These are phyloP conservation scores for Phragmatobia fuliginosa DNA, from an alignment of 2,888 invertebrate species.

Conservation along the genomic window DNA sequence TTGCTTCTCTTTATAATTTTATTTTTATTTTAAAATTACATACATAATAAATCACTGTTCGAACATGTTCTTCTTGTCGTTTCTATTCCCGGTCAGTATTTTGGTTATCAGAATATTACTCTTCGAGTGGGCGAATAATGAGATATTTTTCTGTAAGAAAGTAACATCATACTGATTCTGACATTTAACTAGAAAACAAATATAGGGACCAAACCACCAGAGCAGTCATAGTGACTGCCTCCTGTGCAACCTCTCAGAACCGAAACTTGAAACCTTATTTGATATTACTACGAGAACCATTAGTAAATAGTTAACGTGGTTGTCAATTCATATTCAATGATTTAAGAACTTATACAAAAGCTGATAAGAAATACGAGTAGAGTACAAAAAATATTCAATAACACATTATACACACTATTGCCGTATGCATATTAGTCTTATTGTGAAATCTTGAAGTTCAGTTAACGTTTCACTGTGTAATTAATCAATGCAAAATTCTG, in stretches of 20 bases:
- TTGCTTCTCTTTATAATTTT: slow-evolving; percentile 56
- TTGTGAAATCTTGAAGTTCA: background rate
- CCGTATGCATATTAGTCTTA: background rate
- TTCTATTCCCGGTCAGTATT: slow-evolving; percentile 31
- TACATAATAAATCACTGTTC: slow-evolving; percentile 8
- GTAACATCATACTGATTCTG: slow-evolving; percentile 14
- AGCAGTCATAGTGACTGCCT: background rate
- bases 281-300: too few species aligned
- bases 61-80: slow-evolving; percentile 32
- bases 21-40: slow-evolving; percentile 19
- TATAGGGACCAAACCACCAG: too few species aligned
- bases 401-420: background rate
- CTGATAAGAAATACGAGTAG: too few species aligned
- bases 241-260: too few species aligned
- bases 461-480: background rate
- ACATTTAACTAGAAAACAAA: slow-evolving; percentile 3
- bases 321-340: too few species aligned
- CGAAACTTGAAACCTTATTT: too few species aligned
- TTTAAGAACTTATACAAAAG: too few species aligned
- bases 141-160: slow-evolving; percentile 21
- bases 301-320: too few species aligned
- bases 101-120: slow-evolving; percentile 27
- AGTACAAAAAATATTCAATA: too few species aligned
- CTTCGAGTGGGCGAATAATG: slow-evolving; percentile 27
- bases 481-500: background rate